Evolutionary conservation across 2,797 vertebrate genomes (phyloP).

Genomic region (Lacerta bilineata): DNA sequence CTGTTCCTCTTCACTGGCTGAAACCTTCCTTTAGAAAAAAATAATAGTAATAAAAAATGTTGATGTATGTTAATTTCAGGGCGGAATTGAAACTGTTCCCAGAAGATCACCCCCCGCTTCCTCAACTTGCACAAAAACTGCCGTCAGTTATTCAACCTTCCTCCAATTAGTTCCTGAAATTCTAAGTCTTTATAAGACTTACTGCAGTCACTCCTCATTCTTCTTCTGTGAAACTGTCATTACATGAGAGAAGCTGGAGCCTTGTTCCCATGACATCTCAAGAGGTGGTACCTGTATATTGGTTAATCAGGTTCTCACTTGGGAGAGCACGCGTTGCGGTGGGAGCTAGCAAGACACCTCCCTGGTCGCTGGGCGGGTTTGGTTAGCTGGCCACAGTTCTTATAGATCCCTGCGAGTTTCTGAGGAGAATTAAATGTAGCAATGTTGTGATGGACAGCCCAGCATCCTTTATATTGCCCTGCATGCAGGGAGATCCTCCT

Average conservation of each 20-base stretch:
- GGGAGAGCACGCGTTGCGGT: too few relatives aligned
- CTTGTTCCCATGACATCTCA: not conserved
- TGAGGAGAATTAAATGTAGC: too few relatives aligned
- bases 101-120: not conserved
- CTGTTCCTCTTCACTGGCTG: constrained; percentile 39
- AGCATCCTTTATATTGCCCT: too few relatives aligned
- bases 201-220: not conserved
- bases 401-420: too few relatives aligned
- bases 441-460: too few relatives aligned
- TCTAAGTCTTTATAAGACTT: not conserved
- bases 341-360: too few relatives aligned
- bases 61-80: not conserved
- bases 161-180: not conserved
- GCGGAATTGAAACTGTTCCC: constrained; percentile 8
- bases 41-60: constrained; percentile 26
- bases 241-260: not conserved
- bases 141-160: not conserved
- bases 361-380: too few relatives aligned
- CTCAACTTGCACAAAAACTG: not conserved
- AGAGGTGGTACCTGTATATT: not conserved
- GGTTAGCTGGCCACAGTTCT: too few relatives aligned
- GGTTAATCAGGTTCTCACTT: not conserved
- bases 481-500: too few relatives aligned
- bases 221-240: not conserved
- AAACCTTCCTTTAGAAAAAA: not conserved